Evolutionary conservation across 2,797 vertebrate genomes (phyloP).

Genomic region (Vultur gryphus): DNA sequence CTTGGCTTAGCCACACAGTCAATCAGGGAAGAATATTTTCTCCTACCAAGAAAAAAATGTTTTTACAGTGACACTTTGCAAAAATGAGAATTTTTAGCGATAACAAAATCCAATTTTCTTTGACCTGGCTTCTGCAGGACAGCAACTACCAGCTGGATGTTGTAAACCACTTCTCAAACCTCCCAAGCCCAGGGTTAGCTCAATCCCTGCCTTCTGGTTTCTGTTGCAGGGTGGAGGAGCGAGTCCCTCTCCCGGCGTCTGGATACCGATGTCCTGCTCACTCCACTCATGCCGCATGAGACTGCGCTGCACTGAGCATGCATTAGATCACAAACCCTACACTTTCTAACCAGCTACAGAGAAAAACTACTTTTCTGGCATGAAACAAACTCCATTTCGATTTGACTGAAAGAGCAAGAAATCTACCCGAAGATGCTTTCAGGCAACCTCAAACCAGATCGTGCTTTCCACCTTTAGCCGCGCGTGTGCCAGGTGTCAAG

Average conservation of each 20-base stretch:
- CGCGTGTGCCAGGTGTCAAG: rapidly evolving
- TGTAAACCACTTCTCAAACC: neutral
- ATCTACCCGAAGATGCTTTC: neutral
- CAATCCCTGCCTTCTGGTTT: neutral
- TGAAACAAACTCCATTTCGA: neutral
- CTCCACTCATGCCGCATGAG: rapidly evolving
- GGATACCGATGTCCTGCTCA: rapidly evolving
- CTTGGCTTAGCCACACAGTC: neutral
- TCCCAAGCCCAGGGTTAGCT: neutral
- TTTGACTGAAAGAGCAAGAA: neutral
- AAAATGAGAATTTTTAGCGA: neutral
- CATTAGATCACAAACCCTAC: rapidly evolving
- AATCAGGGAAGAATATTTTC: neutral
- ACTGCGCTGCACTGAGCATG: rapidly evolving
- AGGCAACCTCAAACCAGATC: neutral
- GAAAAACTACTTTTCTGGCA: neutral
- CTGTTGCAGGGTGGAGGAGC: neutral
- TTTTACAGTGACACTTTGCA: neutral
- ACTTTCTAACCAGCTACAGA: neutral
- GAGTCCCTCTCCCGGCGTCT: neutral
- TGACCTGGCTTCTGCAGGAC: neutral
- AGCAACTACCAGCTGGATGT: neutral
- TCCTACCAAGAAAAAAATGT: neutral
- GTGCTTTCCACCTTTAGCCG: neutral
- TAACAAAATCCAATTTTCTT: conserved; percentile 20